Evolutionary conservation across 2,797 vertebrate genomes (phyloP), one percentile per base, ranked within the genome.

Genomic region (Hybognathus amarus): DNA sequence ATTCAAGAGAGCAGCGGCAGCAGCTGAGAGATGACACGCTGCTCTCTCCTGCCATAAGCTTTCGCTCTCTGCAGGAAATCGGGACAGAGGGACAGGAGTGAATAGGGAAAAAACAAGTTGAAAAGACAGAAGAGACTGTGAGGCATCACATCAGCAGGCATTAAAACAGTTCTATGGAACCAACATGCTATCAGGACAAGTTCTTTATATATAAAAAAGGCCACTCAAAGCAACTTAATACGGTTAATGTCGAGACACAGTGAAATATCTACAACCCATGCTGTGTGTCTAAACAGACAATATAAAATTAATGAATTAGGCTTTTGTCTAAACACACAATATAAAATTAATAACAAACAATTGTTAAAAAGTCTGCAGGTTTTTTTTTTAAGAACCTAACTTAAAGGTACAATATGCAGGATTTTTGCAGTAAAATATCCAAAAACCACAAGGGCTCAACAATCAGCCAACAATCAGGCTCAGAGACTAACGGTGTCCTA

Each of bases 11-110:
- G 82, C 81, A 78, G 64, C 18, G 36, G 93, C 92, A 95, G 94
- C 93, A 96, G 94, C 94, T 94, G 93, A 93, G 93, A 96, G 93
- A 96, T 93, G 94, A 96, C 93, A 96, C 91, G 94, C 91, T 95
- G 85, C 84, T 86, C 85, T 67, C 67, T 77, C 24, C 94, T 96
- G 59, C 59, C 63, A 81, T 75, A 78, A 70, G 67, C 82, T 83
- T 82, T 56, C 33, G 33, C 45, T 50, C 87, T 87, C 76, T 83
- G 45, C 66, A 77, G 80, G 79, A 77, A 84, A 83, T 83, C 17
- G 63, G 73, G 11, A 82, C 45, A 52, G 33, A 66, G 30, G 24
- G 40, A 40, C 33, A 73, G 15, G 42, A 42, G 20, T 64, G 12
- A 79, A 77, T 10, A 20, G 6, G 22, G 40, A 33, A 76, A 47